Evolutionary conservation across 2,888 invertebrate genomes (phyloP), one percentile per base, ranked within the genome.

Genomic region (Agriopis leucophaearia): DNA sequence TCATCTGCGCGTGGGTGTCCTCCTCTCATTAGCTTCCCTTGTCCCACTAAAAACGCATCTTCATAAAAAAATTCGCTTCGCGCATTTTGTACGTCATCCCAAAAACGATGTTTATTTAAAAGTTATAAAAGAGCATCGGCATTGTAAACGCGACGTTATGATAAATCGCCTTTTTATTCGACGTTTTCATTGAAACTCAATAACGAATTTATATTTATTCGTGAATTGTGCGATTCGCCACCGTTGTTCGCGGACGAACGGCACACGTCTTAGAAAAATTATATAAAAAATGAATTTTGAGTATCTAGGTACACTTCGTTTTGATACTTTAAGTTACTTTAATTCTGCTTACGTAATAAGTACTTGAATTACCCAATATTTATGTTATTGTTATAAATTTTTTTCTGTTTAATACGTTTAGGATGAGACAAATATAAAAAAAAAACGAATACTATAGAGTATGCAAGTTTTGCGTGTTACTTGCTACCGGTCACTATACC

Each of bases 41-140:
- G 90, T 92, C 88, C 89, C 82, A 80, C 83, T 78, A 84, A 86
- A 74, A 88, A 84, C 74, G 74, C 70, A 71, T 62, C 69, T 65
- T 72, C 82, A 84, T 86, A 87, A 87, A 86, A 79, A 74, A 81
- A 87, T 88, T 90, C 83, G 87, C 81, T 81, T 83, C 88, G 87
- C 87, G 80, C 86, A 87, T 92, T 91, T 90, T 89, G 89, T 88
- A 87, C 80, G 87, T 89, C 88, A 88, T 88, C 83, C 88, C 87
- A 85, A 89, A 91, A 91, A 89, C 83, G 86, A 90, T 92, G 92
- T 93, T 92, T 92, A 93, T 93, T 93, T 93, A 93, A 90, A 90
- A 83, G 85, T 84, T 90, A 89, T 92, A 90, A 91, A 92, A 90
- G 89, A 88, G 75, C 81, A 80, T 83, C 81, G 66, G 77, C 77